Evolutionary conservation across 2,797 vertebrate species (phyloP), one percentile per base, ranked within the genome.

Genomic region (Darevskia mixta): DNA sequence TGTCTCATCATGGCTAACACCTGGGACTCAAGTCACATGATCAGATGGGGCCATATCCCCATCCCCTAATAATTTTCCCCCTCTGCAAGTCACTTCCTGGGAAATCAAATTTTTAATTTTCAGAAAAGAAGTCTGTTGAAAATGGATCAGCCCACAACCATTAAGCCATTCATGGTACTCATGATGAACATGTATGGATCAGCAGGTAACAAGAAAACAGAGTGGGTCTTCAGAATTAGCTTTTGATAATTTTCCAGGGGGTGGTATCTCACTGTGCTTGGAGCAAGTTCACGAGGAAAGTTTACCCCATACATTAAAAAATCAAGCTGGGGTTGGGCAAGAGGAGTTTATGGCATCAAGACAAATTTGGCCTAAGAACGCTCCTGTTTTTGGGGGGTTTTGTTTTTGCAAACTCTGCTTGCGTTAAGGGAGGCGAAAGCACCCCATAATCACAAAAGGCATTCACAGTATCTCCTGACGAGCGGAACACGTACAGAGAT

Each of bases 381-480:
- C 25, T 73, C 55, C 29, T 35, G 18, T 35, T 35, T 35, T 35
- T 35, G 35, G 35, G 35, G 35, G 35, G 35, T 1, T 1, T 35
- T 41, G 4, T 61, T 67, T 61, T 61, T 32, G 45, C 67, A 58
- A 61, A 8, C 49, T 73, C 6, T n/a, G 66, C 23, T n/a, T 55
- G 55, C 5, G n/a, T 25, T n/a, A 29, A 38, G 25, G 18, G 32
- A n/a, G 45, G 67, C 11, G 13, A 67, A 83, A 86, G 88, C 87
- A 90, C 29, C 92, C 27, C 87, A 79, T 82, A 88, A 0, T 0
- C 85, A 91, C 35, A 81, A 85, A 89, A 85, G 92, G 91, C 83
- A 86, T 92, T 85, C 11, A 84, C 66, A 38, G 23, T 35, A 76
- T 84, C 67, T 80, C 72, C 25, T 3, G 35, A 61, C 92, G 91